These are phyloP conservation scores for Standfussiana lucernea DNA, from an alignment of 2,888 invertebrate species.

Conservation along the genomic window DNA sequence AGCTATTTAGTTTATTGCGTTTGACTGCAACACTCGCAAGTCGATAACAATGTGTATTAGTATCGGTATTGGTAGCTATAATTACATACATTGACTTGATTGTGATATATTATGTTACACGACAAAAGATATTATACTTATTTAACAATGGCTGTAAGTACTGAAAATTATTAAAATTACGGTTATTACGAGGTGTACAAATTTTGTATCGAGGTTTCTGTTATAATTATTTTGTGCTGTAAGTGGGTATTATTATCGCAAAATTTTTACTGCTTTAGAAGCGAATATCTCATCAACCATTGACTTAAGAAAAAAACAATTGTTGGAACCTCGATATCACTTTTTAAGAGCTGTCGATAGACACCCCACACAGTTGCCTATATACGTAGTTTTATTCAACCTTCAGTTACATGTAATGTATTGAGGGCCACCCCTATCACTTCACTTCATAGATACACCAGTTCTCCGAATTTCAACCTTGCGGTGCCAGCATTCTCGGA, in stretches of 20 bases:
- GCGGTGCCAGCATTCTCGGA: no score
- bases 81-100: constrained; percentile 11
- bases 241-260: constrained; percentile 2
- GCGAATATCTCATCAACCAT: no score
- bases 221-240: neutral
- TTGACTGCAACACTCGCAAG: neutral
- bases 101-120: constrained; percentile 1
- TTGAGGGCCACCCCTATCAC: no score
- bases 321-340: no score
- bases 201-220: constrained; percentile 23
- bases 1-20: neutral
- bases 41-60: neutral
- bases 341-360: no score
- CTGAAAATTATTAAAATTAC: constrained; percentile 30
- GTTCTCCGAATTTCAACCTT: no score
- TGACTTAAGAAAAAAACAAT: no score
- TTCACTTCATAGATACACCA: no score
- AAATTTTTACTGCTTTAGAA: no score
- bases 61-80: neutral
- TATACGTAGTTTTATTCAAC: no score
- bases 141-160: constrained; percentile 29
- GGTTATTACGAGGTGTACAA: constrained; percentile 27
- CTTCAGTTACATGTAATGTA: no score
- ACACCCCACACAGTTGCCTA: no score
- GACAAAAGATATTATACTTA: constrained; percentile 30